Conservation (phyloP, 2,113 vertebrate species). For the Guaruba guarouba region DNA sequence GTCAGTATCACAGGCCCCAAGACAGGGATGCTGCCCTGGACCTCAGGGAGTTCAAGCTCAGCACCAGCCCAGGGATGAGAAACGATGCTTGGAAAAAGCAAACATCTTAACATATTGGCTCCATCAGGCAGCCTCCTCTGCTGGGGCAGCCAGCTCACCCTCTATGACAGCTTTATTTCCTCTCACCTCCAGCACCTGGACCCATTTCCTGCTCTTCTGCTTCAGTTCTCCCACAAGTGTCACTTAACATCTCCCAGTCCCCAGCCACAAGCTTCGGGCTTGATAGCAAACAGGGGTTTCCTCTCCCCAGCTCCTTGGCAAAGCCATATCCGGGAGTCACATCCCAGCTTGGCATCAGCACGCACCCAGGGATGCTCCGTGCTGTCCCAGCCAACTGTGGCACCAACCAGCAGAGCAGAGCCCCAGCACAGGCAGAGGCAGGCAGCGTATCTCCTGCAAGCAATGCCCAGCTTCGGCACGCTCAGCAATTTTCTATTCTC, state of each 20-base stretch:
- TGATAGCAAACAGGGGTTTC: fast-evolving
- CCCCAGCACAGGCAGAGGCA: neutral
- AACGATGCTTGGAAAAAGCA: fast-evolving
- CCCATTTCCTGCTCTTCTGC: neutral
- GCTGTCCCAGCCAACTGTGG: neutral
- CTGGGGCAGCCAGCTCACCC: neutral
- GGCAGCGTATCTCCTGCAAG: neutral
- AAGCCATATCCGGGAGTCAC: neutral
- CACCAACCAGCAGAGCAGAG: neutral
- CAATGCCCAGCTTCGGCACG: neutral
- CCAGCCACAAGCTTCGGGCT: fast-evolving
- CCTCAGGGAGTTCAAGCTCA: fast-evolving
- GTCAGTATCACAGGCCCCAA: fast-evolving
- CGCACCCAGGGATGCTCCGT: fast-evolving
- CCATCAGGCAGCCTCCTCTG: neutral
- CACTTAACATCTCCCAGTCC: neutral
- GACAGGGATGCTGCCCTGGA: neutral
- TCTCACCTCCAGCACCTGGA: neutral
- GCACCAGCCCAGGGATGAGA: neutral
- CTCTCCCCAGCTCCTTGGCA: fast-evolving
- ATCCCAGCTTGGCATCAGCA: fast-evolving
- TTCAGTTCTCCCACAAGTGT: neutral
- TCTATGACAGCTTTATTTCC: neutral
- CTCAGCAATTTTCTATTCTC: constrained; percentile 68
- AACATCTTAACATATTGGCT: fast-evolving